Base-by-base conservation (phyloP, 1,140 invertebrate species). In the Trichonephila inaurata region DNA sequence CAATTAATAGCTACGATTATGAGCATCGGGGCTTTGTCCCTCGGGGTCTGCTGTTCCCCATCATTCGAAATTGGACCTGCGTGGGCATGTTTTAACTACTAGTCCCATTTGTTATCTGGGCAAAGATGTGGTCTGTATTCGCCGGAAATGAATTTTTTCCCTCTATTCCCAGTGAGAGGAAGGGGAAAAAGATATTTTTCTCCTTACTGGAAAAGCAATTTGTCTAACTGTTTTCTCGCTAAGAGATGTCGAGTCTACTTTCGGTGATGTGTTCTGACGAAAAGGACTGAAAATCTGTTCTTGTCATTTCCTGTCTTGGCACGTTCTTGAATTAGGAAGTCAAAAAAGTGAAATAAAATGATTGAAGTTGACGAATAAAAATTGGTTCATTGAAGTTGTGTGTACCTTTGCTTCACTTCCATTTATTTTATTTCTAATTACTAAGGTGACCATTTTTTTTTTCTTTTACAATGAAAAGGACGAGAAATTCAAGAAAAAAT, bases 1-100 rank as follows among this genome's bases (percentile, higher is more conserved):
- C 21, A 85, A 85, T 85, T 85, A 85, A 85, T 85, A 61, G 83
- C 14, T 16, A 33, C 72, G 72, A 77, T 77, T 77, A 77, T 77
- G 28, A 28, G 28, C 72, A 28, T 28, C 10, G 12, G 72, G 28
- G 18, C 18, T 28, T 14, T 6, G 24, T 77, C 72, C 72, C 72
- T 40, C 18, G 72, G 72, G 72, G 72, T 40, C 1, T 28, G n/a
- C 72, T 40, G 28, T 28, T 16, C 72, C 28, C 72, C 28, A 33
- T 28, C 18, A 14, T 77, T 28, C 14, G n/a, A 77, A 77, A 14
- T 77, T 28, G 72, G 28, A 77, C 72, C 28, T 77, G 72, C 72
- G 72, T 77, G 72, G 72, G 72, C 72, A 77, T 28, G 28, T 40
- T 77, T 77, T 77, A 77, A 77, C 72, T 77, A 40, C 72, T 16